Percentiles rank a stretch among this genome's conserved stretches.
Evolutionary conservation across 2,113 vertebrate species (phyloP).

Genomic region (Coryphaenoides rupestris): DNA sequence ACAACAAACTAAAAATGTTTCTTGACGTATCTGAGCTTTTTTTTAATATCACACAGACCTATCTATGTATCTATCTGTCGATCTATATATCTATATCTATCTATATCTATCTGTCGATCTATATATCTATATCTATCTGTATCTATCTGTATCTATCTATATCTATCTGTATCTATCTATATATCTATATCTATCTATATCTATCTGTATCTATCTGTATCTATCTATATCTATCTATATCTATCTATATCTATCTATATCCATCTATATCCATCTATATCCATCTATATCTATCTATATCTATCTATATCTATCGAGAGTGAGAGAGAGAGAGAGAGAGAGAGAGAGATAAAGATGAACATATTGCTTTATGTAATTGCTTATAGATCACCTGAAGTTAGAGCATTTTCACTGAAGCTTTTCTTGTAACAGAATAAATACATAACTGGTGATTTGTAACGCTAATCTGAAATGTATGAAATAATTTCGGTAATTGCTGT

Average conservation of each 20-base stretch:
- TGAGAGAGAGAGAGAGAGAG: slow-evolving; percentile 20
- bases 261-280: slow-evolving; percentile 4
- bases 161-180: too few species aligned
- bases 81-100: slow-evolving; percentile 1
- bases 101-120: too few species aligned
- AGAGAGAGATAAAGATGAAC: slow-evolving; percentile 15
- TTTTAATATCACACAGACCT: too few species aligned
- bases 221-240: too few species aligned
- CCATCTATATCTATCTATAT: not conserved
- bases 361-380: slow-evolving; percentile 45
- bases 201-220: not conserved
- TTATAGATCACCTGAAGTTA: slow-evolving; percentile 35
- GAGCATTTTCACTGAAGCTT: slow-evolving; percentile 8
- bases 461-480: not conserved
- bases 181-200: not conserved
- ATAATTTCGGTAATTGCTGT: not conserved
- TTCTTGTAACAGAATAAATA: not conserved
- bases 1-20: too few species aligned
- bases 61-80: too few species aligned
- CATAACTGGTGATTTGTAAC: not conserved
- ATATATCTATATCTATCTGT: not conserved
- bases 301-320: not conserved
- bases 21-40: too few species aligned
- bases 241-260: not conserved
- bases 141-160: not conserved